These are phyloP conservation scores for Hydrolagus colliei DNA, from an alignment of 2,797 vertebrate genomes.

Conservation along the genomic window DNA sequence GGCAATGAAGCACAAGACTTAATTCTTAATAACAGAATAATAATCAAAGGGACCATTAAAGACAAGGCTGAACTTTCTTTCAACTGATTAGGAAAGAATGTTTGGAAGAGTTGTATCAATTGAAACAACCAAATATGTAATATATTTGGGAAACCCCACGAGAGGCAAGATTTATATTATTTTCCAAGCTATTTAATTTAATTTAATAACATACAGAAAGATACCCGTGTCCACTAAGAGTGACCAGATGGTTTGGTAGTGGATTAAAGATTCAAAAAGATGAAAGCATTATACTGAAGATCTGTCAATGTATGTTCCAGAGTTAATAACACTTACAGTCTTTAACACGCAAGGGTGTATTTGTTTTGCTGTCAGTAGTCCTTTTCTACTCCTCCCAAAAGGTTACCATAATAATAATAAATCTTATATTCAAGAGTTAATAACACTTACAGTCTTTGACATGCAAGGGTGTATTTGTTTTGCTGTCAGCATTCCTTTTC, in stretches of 20 bases:
- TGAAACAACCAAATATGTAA: background rate
- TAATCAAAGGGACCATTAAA: background rate
- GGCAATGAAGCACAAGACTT: background rate
- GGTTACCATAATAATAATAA: too few relatives aligned
- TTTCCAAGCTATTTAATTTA: background rate
- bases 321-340: too few relatives aligned
- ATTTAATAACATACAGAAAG: background rate
- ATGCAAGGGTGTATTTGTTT: too few relatives aligned
- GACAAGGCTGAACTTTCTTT: background rate
- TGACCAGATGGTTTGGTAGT: background rate
- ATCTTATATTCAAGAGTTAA: too few relatives aligned
- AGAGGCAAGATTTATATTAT: background rate
- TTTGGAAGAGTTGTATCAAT: background rate
- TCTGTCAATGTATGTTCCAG: too few relatives aligned
- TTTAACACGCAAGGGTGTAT: too few relatives aligned
- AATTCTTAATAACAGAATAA: background rate
- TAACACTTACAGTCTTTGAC: too few relatives aligned
- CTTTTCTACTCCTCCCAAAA: too few relatives aligned
- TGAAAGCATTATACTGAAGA: too few relatives aligned
- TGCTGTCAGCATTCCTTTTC: too few relatives aligned
- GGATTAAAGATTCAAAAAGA: too few relatives aligned
- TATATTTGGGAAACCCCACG: background rate
- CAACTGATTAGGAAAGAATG: background rate
- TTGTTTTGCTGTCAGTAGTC: too few relatives aligned
- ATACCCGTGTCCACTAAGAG: background rate